These are phyloP conservation scores for Ispidina picta DNA, from an alignment of 2,797 vertebrate species.

Conservation along the genomic window DNA sequence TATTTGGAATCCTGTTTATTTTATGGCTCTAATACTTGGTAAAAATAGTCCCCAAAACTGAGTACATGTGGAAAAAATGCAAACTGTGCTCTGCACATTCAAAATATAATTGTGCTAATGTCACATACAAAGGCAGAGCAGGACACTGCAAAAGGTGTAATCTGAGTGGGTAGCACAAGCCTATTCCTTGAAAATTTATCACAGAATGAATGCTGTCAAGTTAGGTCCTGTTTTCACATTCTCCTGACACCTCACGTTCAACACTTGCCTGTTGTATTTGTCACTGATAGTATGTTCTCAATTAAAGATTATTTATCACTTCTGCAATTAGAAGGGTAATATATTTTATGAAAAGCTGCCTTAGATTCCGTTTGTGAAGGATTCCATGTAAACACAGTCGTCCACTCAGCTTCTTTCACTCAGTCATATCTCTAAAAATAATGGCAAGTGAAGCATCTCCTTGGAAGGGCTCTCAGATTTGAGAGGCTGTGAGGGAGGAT, in stretches of 20 bases:
- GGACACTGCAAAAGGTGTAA: background rate
- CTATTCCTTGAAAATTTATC: background rate
- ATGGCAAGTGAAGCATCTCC: background rate
- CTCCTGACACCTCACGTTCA: background rate
- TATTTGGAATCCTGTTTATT: slow-evolving; percentile 49
- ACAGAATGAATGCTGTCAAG: background rate
- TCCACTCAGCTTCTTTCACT: background rate
- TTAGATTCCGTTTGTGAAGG: background rate
- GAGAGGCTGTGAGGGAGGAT: background rate
- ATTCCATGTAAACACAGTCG: background rate
- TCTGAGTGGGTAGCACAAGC: background rate
- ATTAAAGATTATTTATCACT: background rate
- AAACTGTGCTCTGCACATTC: background rate
- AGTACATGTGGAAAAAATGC: slow-evolving; percentile 43
- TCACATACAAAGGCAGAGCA: background rate
- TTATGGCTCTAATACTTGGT: slow-evolving; percentile 15
- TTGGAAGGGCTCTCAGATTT: background rate
- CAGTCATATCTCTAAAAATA: background rate
- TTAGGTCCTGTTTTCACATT: background rate
- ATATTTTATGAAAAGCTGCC: background rate
- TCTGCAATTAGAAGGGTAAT: background rate
- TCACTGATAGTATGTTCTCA: background rate
- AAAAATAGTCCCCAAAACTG: slow-evolving; percentile 51
- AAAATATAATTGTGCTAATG: slow-evolving; percentile 10
- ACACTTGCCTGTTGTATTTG: background rate